Conservation (phyloP, 2,797 vertebrate genomes). For the Tauraco hartlaubi region DNA sequence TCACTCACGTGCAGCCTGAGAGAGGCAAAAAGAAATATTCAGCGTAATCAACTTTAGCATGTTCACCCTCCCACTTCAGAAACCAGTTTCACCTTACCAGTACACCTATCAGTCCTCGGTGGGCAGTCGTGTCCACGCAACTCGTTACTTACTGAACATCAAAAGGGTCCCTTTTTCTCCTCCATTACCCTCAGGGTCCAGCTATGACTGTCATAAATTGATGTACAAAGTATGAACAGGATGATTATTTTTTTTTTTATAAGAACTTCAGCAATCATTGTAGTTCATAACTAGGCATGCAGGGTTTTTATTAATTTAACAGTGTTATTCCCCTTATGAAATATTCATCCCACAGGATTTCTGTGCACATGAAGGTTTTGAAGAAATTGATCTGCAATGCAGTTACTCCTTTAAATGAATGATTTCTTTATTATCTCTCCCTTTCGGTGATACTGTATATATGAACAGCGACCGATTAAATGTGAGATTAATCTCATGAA, state of each 20-base stretch:
- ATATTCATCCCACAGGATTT: constrained; percentile 78
- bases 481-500: constrained; percentile 39
- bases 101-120: not conserved
- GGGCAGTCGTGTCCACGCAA: not conserved
- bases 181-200: constrained; percentile 49
- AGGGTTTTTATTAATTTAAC: constrained; percentile 76
- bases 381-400: constrained; percentile 79
- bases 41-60: not conserved
- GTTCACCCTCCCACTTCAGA: not conserved
- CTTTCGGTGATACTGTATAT: constrained; percentile 50
- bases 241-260: constrained; percentile 3
- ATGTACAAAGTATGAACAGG: constrained; percentile 72
- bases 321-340: constrained; percentile 78
- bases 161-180: constrained; percentile 42
- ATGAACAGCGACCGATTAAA: constrained; percentile 37
- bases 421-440: constrained; percentile 73
- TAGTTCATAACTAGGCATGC: constrained; percentile 74
- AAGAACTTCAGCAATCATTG: constrained; percentile 72
- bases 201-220: constrained; percentile 65
- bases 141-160: constrained; percentile 29
- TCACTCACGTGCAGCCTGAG: not conserved
- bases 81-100: not conserved
- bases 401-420: constrained; percentile 74
- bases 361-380: constrained; percentile 73
- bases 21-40: not conserved